Base-by-base conservation (phyloP, 2,888 invertebrate genomes). In the Yponomeuta malinellus region DNA sequence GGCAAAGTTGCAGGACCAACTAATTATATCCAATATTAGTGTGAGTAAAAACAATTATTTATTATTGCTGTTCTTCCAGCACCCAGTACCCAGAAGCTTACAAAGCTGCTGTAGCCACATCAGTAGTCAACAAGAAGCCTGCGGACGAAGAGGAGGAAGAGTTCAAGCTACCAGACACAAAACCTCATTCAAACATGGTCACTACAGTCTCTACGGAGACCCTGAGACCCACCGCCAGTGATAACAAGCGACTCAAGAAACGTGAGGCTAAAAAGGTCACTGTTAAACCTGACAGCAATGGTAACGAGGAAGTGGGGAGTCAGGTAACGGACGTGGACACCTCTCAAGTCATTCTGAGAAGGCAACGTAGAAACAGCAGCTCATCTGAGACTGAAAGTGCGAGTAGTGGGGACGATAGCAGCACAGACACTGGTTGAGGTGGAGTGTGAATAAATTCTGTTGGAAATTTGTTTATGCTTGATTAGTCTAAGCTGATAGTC, bases 11-110 rank as follows among this genome's bases (percentile, higher is more conserved):
- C 37, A 4, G 23, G 23, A 23, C 23, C 23, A 23, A 23, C 23
- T 23, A 23, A 23, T 23, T 23, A 23, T 23, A 23, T 23, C 37
- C 37, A 5, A 37, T 5, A 43, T 15, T 3, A 59, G 52, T 59
- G 1, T 59, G 43, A n/a, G 15, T 23, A 67, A 65, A 8, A 8
- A 29, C 33, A 10, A 37, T 10, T n/a, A n/a, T 2, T 67, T 23
- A n/a, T 67, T 67, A 5, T 33, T 33, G 33, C 5, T 33, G 33
- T 37, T 5, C 37, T 68, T 52, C 37, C 84, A 93, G 93, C 72
- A 84, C 91, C 1, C 95, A 95, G 79, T 95, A 95, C 79, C 95
- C 95, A 2, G 93, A 94, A 72, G 95, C 95, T 2, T 95, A 94
- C 82, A 94, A 94, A 73, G 86, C 93, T 72, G 95, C 95, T 0